Conservation (phyloP, 1,140 invertebrate genomes). For the Geopemphigus sp. region DNA sequence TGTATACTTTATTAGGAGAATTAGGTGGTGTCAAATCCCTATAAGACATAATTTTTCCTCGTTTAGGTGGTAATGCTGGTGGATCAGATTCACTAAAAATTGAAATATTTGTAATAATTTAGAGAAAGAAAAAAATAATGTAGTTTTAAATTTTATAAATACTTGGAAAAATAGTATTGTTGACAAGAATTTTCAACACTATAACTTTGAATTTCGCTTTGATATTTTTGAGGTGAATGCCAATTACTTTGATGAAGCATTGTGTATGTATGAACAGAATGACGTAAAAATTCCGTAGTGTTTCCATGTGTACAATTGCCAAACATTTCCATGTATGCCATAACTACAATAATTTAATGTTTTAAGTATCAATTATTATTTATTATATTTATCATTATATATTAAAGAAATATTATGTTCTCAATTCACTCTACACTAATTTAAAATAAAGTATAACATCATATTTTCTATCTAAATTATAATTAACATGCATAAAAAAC, state of each 20-base stretch:
- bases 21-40: constrained; percentile 17
- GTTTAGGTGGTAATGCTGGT: constrained; percentile 77
- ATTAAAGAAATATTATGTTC: neutral
- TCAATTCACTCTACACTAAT: constrained; percentile 12
- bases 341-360: constrained; percentile 65
- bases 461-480: constrained; percentile 20
- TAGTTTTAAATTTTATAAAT: neutral
- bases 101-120: neutral
- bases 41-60: constrained; percentile 53
- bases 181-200: constrained; percentile 45
- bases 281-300: constrained; percentile 72
- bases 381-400: too few relatives aligned
- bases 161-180: constrained; percentile 40
- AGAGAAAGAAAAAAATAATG: neutral
- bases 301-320: constrained; percentile 79
- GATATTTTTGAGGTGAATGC: constrained; percentile 47
- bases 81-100: constrained; percentile 56
- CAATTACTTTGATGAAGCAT: constrained; percentile 48
- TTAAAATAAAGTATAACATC: neutral
- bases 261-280: constrained; percentile 76
- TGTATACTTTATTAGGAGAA: constrained; percentile 38
- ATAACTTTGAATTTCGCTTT: constrained; percentile 36
- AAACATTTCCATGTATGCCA: constrained; percentile 95
- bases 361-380: constrained; percentile 3
- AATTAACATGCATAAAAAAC: constrained; percentile 35